Percentiles rank a stretch among this genome's conserved stretches.
phyloP scores from a whole-genome alignment of 2,888 invertebrate species.

The Acholoe squamosa region DNA sequence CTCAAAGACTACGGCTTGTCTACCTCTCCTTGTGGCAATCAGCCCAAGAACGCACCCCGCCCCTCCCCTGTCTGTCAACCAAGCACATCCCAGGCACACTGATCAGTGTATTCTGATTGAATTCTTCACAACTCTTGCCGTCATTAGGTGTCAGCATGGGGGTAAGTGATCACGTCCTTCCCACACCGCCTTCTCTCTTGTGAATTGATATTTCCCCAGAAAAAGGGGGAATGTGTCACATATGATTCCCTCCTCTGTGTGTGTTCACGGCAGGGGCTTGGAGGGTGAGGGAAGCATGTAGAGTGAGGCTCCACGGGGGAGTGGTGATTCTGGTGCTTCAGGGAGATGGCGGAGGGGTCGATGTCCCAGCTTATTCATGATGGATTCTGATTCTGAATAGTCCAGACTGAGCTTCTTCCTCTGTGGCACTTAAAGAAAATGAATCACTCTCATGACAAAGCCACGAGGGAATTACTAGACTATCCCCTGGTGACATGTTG shows the following conservation, averaged over 20 bases:
- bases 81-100: background rate
- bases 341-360: background rate
- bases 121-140: conserved; percentile 12
- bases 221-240: background rate
- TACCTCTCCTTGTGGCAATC: background rate
- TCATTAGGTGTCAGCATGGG: conserved; percentile 22
- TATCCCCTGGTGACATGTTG: background rate
- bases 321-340: background rate
- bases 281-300: no score
- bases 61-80: background rate
- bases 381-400: conserved; percentile 2
- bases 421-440: background rate
- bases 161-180: conserved; percentile 18
- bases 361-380: background rate
- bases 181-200: background rate
- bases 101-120: conserved; percentile 29
- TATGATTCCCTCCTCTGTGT: background rate
- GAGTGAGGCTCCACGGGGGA: background rate
- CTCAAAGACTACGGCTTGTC: no score
- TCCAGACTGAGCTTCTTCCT: background rate
- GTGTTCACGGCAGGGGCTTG: background rate
- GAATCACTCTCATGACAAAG: background rate
- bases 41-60: background rate
- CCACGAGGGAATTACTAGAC: background rate
- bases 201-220: conserved; percentile 17